Percentiles rank a stretch among this genome's conserved stretches.
These are phyloP conservation scores for Melanotaenia duboulayi DNA, from an alignment of 2,113 vertebrate species.

Conservation along the genomic window DNA sequence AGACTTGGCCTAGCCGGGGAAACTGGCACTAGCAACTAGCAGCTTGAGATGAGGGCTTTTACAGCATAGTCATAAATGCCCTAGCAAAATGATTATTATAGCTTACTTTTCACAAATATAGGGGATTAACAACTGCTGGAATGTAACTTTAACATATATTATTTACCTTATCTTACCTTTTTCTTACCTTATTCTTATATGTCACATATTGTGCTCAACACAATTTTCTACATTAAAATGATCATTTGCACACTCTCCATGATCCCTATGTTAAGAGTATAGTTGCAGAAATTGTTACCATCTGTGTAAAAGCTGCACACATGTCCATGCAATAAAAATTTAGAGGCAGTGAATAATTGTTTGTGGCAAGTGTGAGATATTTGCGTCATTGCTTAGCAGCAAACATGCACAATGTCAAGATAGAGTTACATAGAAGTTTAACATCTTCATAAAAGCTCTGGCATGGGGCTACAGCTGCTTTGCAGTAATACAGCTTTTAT, in stretches of 20 bases:
- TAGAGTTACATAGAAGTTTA: conserved; percentile 9
- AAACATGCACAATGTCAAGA: conserved; percentile 30
- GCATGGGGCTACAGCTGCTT: conserved; percentile 20
- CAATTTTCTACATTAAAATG: not conserved
- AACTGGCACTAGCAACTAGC: too few species aligned
- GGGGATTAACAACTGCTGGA: not conserved
- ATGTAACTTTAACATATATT: not conserved
- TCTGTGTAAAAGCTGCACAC: not conserved
- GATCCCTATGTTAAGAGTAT: conserved; percentile 1
- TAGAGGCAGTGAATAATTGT: conserved; percentile 7
- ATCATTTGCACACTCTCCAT: conserved; percentile 5
- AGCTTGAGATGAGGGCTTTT: too few species aligned
- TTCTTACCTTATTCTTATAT: not conserved
- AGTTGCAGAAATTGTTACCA: not conserved
- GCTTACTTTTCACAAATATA: too few species aligned
- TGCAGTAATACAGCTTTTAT: conserved; percentile 47
- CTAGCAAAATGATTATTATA: too few species aligned
- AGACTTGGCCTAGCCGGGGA: too few species aligned
- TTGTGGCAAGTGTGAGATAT: conserved; percentile 12
- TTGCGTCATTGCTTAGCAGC: conserved; percentile 9
- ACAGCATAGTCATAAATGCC: too few species aligned
- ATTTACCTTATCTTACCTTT: too few species aligned
- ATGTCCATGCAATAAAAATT: conserved; percentile 1
- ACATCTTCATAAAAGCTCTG: conserved; percentile 17
- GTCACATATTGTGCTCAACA: not conserved